Percentiles rank a stretch among this genome's conserved stretches.
phyloP scores from a whole-genome alignment of 1,140 invertebrate species.

The Plectrocnemia conspersa region DNA sequence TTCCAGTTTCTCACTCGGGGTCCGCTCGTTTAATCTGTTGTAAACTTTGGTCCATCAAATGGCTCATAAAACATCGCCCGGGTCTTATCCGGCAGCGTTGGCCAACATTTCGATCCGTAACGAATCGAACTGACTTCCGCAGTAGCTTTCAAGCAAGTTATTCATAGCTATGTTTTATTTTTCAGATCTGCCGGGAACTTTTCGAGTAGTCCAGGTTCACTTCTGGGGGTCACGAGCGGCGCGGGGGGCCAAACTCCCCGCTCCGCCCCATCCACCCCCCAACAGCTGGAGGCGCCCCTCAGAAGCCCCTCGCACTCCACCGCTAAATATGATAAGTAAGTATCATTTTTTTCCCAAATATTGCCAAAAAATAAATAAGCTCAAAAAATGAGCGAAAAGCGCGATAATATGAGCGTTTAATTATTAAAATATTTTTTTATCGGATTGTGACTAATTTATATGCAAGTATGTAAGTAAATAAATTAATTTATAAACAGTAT shows the following conservation, averaged over 20 bases:
- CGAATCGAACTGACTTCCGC: background rate
- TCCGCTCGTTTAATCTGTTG: no score
- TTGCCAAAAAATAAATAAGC: no score
- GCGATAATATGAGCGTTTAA: no score
- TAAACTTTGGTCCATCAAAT: no score
- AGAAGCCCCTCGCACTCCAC: constrained; percentile 12
- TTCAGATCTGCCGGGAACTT: constrained; percentile 20
- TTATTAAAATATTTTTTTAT: no score
- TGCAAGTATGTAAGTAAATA: no score
- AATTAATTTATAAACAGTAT: no score
- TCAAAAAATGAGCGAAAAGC: no score
- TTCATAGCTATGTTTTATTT: constrained; percentile 6
- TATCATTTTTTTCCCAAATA: no score
- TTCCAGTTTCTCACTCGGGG: constrained; percentile 12
- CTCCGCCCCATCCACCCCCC: constrained; percentile 16
- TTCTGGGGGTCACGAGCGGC: background rate
- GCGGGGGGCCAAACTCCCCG: constrained; percentile 11
- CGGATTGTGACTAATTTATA: no score
- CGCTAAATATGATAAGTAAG: constrained; percentile 21
- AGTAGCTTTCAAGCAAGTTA: no score
- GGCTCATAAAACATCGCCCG: constrained; percentile 2
- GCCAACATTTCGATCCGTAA: background rate
- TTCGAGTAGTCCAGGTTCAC: background rate
- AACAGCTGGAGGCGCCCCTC: constrained; percentile 15
- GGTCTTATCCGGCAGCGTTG: background rate